Conservation (phyloP, 2,797 vertebrate species). For the Xenopus petersii region DNA sequence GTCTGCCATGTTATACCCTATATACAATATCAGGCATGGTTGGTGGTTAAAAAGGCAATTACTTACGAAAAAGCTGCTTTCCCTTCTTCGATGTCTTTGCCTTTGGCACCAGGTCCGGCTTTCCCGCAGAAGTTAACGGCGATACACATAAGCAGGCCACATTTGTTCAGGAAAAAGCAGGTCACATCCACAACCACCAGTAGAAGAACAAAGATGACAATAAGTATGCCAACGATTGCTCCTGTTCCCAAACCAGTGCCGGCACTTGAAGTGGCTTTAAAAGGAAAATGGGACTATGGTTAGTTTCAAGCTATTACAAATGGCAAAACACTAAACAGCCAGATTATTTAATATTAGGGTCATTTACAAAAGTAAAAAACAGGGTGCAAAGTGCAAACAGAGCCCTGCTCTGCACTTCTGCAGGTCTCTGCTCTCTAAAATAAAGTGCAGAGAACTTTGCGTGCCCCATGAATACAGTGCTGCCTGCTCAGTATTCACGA, state of each 20-base stretch:
- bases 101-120: constrained; percentile 83
- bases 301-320: background rate
- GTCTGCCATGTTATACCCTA: too few relatives aligned
- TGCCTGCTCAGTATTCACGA: too few relatives aligned
- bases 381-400: too few relatives aligned
- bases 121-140: constrained; percentile 93
- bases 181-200: constrained; percentile 91
- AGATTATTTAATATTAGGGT: too few relatives aligned
- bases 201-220: constrained; percentile 85
- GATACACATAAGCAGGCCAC: constrained; percentile 96
- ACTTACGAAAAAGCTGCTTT: constrained; percentile 97
- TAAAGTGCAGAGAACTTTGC: too few relatives aligned
- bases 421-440: too few relatives aligned
- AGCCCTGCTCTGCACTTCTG: too few relatives aligned
- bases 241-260: constrained; percentile 79
- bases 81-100: constrained; percentile 89
- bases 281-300: constrained; percentile 50
- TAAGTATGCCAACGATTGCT: constrained; percentile 89
- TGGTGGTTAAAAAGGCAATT: too few relatives aligned
- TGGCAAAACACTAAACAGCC: too few relatives aligned
- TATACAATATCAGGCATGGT: too few relatives aligned
- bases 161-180: constrained; percentile 98
- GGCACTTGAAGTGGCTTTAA: constrained; percentile 76
- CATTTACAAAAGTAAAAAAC: too few relatives aligned
- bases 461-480: too few relatives aligned